Conservation (phyloP, 2,797 vertebrate species). For the Limnodromus scolopaceus region DNA sequence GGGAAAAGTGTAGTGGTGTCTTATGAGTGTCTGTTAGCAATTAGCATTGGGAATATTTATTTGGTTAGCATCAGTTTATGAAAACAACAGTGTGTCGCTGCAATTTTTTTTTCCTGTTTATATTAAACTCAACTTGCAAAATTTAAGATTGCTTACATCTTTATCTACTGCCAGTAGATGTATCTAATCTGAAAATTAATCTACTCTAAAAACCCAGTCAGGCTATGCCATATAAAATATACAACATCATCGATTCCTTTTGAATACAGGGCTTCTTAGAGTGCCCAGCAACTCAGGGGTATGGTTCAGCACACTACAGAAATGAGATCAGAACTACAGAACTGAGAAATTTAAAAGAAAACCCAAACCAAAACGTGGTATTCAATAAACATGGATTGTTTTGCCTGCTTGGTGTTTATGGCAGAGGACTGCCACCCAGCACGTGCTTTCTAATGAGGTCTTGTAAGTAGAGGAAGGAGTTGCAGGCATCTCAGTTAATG, state of each 20-base stretch:
- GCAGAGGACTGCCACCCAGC: background rate
- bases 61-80: background rate
- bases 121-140: background rate
- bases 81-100: background rate
- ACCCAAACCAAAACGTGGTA: rapidly evolving
- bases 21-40: background rate
- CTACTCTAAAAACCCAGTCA: background rate
- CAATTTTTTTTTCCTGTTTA: background rate
- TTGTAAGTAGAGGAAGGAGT: background rate
- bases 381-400: background rate
- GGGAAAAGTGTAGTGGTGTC: background rate
- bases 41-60: background rate
- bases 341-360: background rate
- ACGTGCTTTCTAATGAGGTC: background rate
- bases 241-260: background rate
- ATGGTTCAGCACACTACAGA: background rate
- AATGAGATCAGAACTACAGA: background rate
- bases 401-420: background rate
- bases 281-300: background rate
- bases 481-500: background rate
- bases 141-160: background rate
- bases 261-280: background rate
- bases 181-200: background rate
- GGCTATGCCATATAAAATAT: background rate
- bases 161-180: background rate